Conservation (phyloP, 2,113 vertebrate species). For the Thamnaconus septentrionalis region DNA sequence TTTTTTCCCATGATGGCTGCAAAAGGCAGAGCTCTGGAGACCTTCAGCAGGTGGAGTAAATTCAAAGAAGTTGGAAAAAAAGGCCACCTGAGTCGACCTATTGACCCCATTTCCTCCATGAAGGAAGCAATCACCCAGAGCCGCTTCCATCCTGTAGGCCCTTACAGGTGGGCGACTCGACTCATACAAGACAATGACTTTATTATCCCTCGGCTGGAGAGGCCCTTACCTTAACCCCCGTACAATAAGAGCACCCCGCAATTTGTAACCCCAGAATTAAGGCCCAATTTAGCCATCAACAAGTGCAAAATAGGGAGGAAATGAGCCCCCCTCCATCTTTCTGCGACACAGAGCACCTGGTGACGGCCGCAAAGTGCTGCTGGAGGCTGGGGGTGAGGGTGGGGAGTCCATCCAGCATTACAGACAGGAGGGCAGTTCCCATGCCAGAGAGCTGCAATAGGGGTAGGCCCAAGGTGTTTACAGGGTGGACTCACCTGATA, state of each 20-base stretch:
- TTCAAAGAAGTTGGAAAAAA: conserved; percentile 6
- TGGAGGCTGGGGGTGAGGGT: conserved; percentile 18
- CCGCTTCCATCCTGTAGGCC: conserved; percentile 42
- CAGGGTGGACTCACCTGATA: conserved; percentile 55
- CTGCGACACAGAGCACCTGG: conserved; percentile 61
- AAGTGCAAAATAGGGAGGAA: conserved; percentile 49
- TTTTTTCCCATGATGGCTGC: conserved; percentile 48
- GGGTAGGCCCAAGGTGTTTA: conserved; percentile 42
- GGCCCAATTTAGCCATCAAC: conserved; percentile 76
- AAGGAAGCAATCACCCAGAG: conserved; percentile 63
- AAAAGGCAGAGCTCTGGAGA: conserved; percentile 43
- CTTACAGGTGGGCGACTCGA: conserved; percentile 66
- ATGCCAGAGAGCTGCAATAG: conserved; percentile 47
- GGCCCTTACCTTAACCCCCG: conserved; percentile 40
- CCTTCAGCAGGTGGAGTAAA: background rate
- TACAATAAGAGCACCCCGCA: conserved; percentile 60
- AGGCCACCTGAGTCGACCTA: conserved; percentile 34
- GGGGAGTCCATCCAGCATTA: conserved; percentile 29
- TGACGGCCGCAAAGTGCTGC: conserved; percentile 42
- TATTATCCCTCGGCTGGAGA: conserved; percentile 59
- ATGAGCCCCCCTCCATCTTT: conserved; percentile 31
- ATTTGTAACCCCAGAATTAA: conserved; percentile 60
- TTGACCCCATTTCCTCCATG: conserved; percentile 43
- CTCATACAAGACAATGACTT: conserved; percentile 66
- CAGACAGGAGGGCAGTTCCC: conserved; percentile 61